phyloP scores from a whole-genome alignment of 2,113 vertebrate species.

The Pteronura brasiliensis region DNA sequence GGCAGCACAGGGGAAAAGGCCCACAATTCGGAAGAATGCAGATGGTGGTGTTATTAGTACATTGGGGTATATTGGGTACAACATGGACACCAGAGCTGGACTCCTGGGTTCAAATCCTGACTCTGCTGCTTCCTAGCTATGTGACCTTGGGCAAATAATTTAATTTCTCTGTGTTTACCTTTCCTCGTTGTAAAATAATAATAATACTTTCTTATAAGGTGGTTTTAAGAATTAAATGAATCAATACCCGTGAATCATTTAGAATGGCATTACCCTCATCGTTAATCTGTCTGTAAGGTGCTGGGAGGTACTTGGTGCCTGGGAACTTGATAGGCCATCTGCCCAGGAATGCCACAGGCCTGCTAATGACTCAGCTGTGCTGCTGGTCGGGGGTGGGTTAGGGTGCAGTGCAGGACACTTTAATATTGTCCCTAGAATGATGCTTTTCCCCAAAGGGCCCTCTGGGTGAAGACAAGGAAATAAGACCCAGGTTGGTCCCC shows the following conservation, averaged over 20 bases:
- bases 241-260: background rate
- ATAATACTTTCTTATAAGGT: background rate
- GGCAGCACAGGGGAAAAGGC: background rate
- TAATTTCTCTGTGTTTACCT: background rate
- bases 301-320: background rate
- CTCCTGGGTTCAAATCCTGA: background rate
- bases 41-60: background rate
- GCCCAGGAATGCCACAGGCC: background rate
- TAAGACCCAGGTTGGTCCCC: background rate
- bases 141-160: background rate
- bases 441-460: background rate
- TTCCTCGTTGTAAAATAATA: background rate
- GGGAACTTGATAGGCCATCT: background rate
- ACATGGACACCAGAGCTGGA: background rate
- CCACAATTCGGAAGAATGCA: background rate
- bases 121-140: background rate
- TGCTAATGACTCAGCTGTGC: constrained; percentile 2
- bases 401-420: background rate
- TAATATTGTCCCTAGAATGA: background rate
- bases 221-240: constrained; percentile 5
- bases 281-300: background rate
- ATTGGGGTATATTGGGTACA: background rate
- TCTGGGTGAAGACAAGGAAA: background rate
- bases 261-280: background rate
- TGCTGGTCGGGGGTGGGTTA: too few relatives aligned